Conservation (phyloP, 2,113 vertebrate genomes). For the Malurus cyaneus region DNA sequence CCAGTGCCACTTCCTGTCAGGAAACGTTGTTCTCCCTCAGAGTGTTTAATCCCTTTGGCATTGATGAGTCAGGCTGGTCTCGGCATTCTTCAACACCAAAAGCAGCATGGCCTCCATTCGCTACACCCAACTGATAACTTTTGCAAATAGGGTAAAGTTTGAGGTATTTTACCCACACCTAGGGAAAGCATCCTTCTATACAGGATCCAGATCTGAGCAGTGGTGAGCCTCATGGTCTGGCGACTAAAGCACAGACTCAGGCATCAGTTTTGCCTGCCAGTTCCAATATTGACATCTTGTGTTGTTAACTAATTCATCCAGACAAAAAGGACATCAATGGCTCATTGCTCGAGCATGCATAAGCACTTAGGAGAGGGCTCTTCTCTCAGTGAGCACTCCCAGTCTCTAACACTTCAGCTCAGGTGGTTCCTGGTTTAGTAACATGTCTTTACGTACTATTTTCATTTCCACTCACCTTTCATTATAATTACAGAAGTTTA, state of each 20-base stretch:
- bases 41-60: background rate
- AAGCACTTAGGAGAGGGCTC: background rate
- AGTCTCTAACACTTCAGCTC: background rate
- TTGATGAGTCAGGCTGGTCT: background rate
- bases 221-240: background rate
- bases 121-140: background rate
- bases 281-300: conserved; percentile 42
- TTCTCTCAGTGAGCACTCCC: background rate
- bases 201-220: background rate
- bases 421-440: background rate
- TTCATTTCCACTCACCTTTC: background rate
- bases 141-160: background rate
- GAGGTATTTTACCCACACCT: background rate
- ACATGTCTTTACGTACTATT: background rate
- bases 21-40: background rate
- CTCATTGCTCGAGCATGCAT: background rate
- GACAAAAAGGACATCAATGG: conserved; percentile 20
- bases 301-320: conserved; percentile 5
- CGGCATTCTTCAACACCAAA: background rate
- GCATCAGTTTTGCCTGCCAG: background rate
- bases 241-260: background rate
- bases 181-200: background rate
- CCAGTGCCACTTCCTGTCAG: background rate
- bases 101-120: background rate
- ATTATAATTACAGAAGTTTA: background rate